Base-by-base conservation (phyloP, 2,888 invertebrate species). In the Diaprepes abbreviatus region DNA sequence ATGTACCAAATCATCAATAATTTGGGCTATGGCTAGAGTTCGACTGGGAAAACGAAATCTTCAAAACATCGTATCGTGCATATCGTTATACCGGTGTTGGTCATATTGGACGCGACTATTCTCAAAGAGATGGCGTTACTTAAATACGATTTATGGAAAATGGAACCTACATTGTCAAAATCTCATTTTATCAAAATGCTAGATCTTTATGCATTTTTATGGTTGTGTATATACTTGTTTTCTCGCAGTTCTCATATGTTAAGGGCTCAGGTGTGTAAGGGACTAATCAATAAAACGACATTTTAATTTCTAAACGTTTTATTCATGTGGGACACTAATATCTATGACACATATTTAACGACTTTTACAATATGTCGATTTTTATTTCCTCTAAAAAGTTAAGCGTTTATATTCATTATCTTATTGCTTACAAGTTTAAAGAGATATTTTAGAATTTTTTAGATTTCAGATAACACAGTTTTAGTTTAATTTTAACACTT, bases 371-470 rank as follows among this genome's bases (percentile, higher is more conserved):
- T 45, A 67, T 62, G 55, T 55, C 43, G 48, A 33, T 33, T 62
- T 67, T 62, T 55, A 36, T 48, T 67, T 63, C 14, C 43, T 33
- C 45, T 40, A 55, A 62, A 67, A 52, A 43, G 43, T 43, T 62
- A 57, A 31, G 52, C 50, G 21, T 28, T 59, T 31, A 59, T 59
- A 28, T 59, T 52, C n/a, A 52, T n/a, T 59, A 59, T 21, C 35
- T 66, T 66, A 66, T 66, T 66, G 66, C 59, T 66, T 45, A 66
- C 48, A 45, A 66, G 66, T 57, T 45, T 59, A 38, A 38, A 58
- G 45, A 28, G 31, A 28, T 31, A 50, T n/a, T 28, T 50, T 50
- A 28, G 31, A 72, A 31, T 31, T 55, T 43, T 64, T 65, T 45
- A 45, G 45, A 21, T 33, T 65, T 45, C 12, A 55, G 45, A 57